phyloP scores from a whole-genome alignment of 2,888 invertebrate genomes.

The Rhamphomyia laevipes region DNA sequence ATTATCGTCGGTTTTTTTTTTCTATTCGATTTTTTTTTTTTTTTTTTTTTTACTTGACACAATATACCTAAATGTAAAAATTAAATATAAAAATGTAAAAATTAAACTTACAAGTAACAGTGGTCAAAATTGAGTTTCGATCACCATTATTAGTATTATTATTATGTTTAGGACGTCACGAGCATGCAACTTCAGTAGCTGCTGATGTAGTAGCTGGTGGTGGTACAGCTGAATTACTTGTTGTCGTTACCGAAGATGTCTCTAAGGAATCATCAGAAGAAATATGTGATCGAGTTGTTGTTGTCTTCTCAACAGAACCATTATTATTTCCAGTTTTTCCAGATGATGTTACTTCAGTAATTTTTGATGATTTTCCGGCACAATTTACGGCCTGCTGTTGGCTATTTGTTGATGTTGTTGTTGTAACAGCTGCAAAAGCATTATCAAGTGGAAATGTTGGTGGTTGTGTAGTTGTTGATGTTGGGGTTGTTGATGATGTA shows the following conservation, averaged over 20 bases:
- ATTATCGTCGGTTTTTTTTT: no score
- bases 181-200: slow-evolving; percentile 34
- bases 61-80: no score
- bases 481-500: slow-evolving; percentile 26
- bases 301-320: background rate
- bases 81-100: no score
- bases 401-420: slow-evolving; percentile 9
- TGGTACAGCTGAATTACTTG: slow-evolving; percentile 1
- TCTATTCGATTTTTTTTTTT: no score
- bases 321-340: background rate
- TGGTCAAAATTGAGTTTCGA: background rate
- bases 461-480: slow-evolving; percentile 20
- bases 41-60: no score
- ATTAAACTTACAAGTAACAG: background rate
- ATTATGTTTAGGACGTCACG: slow-evolving; percentile 26
- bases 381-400: background rate
- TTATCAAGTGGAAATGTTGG: slow-evolving; percentile 8
- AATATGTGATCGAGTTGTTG: background rate
- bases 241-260: slow-evolving; percentile 1
- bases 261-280: background rate
- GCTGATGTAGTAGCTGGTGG: slow-evolving; percentile 16
- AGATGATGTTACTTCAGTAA: background rate
- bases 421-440: slow-evolving; percentile 4
- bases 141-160: background rate
- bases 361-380: background rate